Conservation (phyloP, 2,888 invertebrate genomes). For the Phoronis australis region DNA sequence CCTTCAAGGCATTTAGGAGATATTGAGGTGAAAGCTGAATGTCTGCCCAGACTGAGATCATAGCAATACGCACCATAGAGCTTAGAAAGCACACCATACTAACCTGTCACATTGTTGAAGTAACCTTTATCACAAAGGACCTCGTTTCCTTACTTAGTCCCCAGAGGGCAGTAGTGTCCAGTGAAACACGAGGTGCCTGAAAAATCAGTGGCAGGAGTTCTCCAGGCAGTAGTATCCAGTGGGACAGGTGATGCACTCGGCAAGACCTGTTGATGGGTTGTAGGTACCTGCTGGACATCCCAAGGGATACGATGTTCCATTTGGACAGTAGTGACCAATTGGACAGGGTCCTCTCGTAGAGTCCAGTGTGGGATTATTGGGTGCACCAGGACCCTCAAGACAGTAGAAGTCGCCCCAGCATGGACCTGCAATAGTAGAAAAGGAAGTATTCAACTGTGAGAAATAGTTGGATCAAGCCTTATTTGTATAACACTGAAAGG, state of each 20-base stretch:
- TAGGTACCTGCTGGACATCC: slow-evolving; percentile 30
- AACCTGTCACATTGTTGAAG: slow-evolving; percentile 34
- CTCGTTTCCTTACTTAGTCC: slow-evolving; percentile 25
- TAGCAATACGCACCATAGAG: too few relatives aligned
- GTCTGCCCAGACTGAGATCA: too few relatives aligned
- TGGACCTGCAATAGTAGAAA: too few relatives aligned
- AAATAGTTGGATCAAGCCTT: too few relatives aligned
- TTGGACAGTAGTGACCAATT: slow-evolving; percentile 42
- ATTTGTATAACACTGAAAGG: too few relatives aligned
- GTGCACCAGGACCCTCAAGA: slow-evolving; percentile 27
- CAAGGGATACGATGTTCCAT: slow-evolving; percentile 37
- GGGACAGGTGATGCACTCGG: slow-evolving; percentile 22
- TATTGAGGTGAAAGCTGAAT: too few relatives aligned
- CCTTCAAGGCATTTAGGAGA: too few relatives aligned
- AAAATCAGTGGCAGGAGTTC: slow-evolving; percentile 27
- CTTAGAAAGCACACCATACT: too few relatives aligned
- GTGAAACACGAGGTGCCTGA: slow-evolving; percentile 25
- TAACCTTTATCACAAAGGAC: slow-evolving; percentile 38
- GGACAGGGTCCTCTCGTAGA: slow-evolving; percentile 40
- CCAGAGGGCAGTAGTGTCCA: slow-evolving; percentile 38
- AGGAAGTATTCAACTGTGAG: too few relatives aligned
- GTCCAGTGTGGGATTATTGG: slow-evolving; percentile 28
- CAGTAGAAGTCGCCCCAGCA: slow-evolving; percentile 47
- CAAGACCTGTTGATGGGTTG: slow-evolving; percentile 22
- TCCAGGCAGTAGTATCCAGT: slow-evolving; percentile 27